Base-by-base conservation (phyloP, 2,888 invertebrate genomes). In the Stenodera caucasica region DNA sequence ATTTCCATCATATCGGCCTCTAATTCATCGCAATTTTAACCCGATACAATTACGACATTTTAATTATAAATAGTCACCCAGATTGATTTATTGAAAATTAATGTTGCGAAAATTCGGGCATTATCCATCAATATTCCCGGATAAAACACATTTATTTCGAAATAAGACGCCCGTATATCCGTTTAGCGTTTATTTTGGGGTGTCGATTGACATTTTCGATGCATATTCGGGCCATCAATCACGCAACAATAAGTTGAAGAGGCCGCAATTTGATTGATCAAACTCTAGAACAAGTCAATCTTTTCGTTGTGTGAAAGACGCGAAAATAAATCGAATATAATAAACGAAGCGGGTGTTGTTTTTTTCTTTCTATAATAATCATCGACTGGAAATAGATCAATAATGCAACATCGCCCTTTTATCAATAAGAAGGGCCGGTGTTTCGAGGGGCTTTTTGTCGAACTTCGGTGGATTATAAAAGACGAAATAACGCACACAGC, bases 131-230 rank as follows among this genome's bases (percentile, higher is more conserved):
- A 35, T 14, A 35, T 35, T 45, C 21, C 1, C 2, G 8, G 37
- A 40, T 40, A 8, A 15, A 40, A 11, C 12, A 45, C 21, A 11
- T 21, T 18, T 21, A 21, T 45, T 45, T 12, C 21, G 21, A 9
- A 21, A 45, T 12, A n/a, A 37, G 6, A 37, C 8, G 8, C 8
- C 4, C 45, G 6, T 12, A 12, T 45, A 45, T 45, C 45, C 45
- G 45, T 45, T 45, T 21, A 45, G 21, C 45, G 21, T 45, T 45
- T 45, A 45, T 45, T 45, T 21, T 15, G 15, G 21, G 21, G 2
- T 45, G 11, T 45, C 45, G 45, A 21, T 45, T 45, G 45, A 45
- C 45, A 45, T 18, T 45, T 45, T 45, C 45, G 45, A 45, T 45
- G 45, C 45, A 45, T 45, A 45, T 45, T 45, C 15, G 12, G 21